Conservation (phyloP, 2,888 invertebrate genomes). For the Temnothorax ravouxi region DNA sequence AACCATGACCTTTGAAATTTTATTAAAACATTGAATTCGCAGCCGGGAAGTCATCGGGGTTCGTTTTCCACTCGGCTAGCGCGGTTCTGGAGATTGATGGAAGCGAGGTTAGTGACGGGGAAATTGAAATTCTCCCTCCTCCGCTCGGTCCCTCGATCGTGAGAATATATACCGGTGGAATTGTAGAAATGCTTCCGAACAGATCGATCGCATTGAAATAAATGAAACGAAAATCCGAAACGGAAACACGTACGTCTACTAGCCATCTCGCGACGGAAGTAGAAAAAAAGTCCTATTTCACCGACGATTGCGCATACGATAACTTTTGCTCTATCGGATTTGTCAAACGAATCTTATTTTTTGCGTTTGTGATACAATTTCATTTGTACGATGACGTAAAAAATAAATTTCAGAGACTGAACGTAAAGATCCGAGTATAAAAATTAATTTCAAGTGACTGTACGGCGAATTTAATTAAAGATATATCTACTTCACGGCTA, state of each 20-base stretch:
- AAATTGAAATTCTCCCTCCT: constrained; percentile 73
- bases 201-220: constrained; percentile 61
- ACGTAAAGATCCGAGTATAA: not conserved
- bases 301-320: not conserved
- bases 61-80: constrained; percentile 75
- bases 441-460: constrained; percentile 15
- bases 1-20: constrained; percentile 47
- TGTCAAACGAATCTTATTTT: not conserved
- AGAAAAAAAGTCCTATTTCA: not conserved
- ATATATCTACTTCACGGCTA: not conserved
- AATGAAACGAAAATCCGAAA: constrained; percentile 54
- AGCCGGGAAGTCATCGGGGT: constrained; percentile 71
- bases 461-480: constrained; percentile 21
- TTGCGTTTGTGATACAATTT: no score
- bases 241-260: constrained; percentile 7
- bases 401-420: not conserved
- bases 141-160: constrained; percentile 48
- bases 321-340: not conserved
- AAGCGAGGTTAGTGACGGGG: constrained; percentile 73
- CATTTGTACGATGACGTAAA: not conserved
- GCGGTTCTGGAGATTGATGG: constrained; percentile 75
- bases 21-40: constrained; percentile 60
- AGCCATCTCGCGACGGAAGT: constrained; percentile 1
- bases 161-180: constrained; percentile 30
- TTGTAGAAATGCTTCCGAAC: constrained; percentile 65